Evolutionary conservation across 2,888 invertebrate species (phyloP), one percentile per base, ranked within the genome.

Genomic region (Diarsia brunnea): DNA sequence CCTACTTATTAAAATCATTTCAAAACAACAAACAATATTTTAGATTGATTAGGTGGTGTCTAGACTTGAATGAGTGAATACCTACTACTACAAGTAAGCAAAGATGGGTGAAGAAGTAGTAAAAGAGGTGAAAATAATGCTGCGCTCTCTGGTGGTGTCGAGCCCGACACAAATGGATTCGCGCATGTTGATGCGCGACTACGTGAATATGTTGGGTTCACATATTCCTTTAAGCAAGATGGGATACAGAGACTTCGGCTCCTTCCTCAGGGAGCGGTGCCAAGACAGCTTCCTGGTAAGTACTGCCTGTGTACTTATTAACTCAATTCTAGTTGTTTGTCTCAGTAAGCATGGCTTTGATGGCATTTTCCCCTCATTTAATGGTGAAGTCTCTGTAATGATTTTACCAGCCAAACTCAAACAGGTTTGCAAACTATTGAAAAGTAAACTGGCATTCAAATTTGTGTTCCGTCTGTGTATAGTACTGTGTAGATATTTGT

Each of bases 121-220:
- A 24, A 89, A 89, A 31, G 86, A 92, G 68, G 76, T 96, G 73
- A 96, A 96, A 88, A 85, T 89, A 31, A 88, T 89, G 82, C 88
- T 96, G 73, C 91, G 94, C 19, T 94, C 96, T 24, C 88, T 96
- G 79, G 96, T 95, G 84, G 95, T 96, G 80, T 96, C 96, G 8
- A 93, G 93, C 76, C 93, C 95, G 1, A 90, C 93, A 2, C 91
- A 93, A 81, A 89, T 96, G 85, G 93, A 95, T 72, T 90, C 93
- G 73, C 89, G 90, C n/a, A 79, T 91, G 7, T 87, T 96, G 69
- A 71, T 92, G 79, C 89, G 93, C 3, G 96, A 96, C 89, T 96
- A 95, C 82, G 91, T 92, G 45, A 89, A 81, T 80, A 92, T 96
- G 91, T 86, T 95, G 76, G 96, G 96, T 19, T 74, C 79, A 4